Evolutionary conservation across 2,888 invertebrate genomes (phyloP).

Genomic region (Dusona sp.): DNA sequence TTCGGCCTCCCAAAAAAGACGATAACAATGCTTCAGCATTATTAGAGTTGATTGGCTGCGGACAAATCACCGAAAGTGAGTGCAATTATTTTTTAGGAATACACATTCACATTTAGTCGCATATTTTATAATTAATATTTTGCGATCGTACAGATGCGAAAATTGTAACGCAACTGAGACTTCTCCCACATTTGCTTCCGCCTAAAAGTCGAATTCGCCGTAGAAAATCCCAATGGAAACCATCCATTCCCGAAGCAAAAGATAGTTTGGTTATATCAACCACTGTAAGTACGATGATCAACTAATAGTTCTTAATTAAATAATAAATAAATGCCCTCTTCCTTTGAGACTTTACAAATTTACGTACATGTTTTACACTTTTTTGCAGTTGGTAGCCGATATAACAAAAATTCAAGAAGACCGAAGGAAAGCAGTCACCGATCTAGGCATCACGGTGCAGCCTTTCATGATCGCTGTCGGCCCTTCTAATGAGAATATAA

Average conservation of each 20-base stretch:
- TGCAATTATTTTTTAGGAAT: too few species aligned
- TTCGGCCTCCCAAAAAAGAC: slow-evolving; percentile 9
- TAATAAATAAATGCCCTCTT: not conserved
- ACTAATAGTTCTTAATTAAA: not conserved
- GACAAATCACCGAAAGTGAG: slow-evolving; percentile 17
- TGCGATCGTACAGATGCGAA: slow-evolving; percentile 39
- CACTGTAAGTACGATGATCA: slow-evolving; percentile 39
- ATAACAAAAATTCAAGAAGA: slow-evolving; percentile 14
- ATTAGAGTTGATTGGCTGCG: slow-evolving; percentile 7
- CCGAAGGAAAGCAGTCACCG: not conserved
- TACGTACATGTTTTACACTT: not conserved
- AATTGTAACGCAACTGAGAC: slow-evolving; percentile 36
- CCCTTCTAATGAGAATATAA: not conserved
- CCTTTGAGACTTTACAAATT: not conserved
- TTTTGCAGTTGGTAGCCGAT: slow-evolving; percentile 18
- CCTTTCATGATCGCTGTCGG: slow-evolving; percentile 42
- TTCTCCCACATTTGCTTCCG: slow-evolving; percentile 49
- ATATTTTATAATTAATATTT: not conserved
- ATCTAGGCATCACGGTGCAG: slow-evolving; percentile 23
- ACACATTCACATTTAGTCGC: not conserved
- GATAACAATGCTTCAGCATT: slow-evolving; percentile 19
- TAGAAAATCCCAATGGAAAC: slow-evolving; percentile 54
- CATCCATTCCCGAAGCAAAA: slow-evolving; percentile 49
- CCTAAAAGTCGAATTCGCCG: slow-evolving; percentile 39
- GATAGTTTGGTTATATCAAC: slow-evolving; percentile 49